phyloP scores from a whole-genome alignment of 1,140 invertebrate species.

The Drosophila gunungcola region DNA sequence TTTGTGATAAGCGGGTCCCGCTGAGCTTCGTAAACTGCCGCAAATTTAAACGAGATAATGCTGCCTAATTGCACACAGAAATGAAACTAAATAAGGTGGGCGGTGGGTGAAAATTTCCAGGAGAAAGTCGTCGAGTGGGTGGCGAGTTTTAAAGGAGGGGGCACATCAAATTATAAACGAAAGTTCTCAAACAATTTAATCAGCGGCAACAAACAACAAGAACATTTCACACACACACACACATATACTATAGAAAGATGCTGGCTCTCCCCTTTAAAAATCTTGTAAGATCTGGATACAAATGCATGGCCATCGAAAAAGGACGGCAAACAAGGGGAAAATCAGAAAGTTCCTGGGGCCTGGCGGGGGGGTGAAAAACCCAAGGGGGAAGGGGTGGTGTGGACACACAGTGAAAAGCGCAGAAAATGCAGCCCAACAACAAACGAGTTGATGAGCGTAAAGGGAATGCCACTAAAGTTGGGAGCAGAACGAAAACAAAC shows the following conservation, averaged over 20 bases:
- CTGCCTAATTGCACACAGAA: conserved; percentile 63
- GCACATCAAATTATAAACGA: conserved; percentile 74
- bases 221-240: conserved; percentile 43
- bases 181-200: conserved; percentile 77
- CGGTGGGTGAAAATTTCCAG: conserved; percentile 26
- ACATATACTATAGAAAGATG: conserved; percentile 21
- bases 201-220: conserved; percentile 64
- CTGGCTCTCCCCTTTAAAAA: conserved; percentile 52
- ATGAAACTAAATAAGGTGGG: conserved; percentile 38
- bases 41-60: conserved; percentile 77
- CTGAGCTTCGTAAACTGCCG: conserved; percentile 48
- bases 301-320: conserved; percentile 57
- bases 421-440: conserved; percentile 50
- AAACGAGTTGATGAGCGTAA: conserved; percentile 60
- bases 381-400: background rate
- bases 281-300: conserved; percentile 66
- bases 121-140: conserved; percentile 26
- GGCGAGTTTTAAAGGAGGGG: conserved; percentile 23
- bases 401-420: conserved; percentile 55
- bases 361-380: background rate
- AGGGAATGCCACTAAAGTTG: conserved; percentile 43
- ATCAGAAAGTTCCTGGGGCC: conserved; percentile 2
- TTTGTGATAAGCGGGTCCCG: conserved; percentile 61
- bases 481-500: conserved; percentile 11
- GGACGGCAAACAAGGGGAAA: conserved; percentile 19